Conservation (phyloP, 2,113 vertebrate genomes). For the Phocoena phocoena region DNA sequence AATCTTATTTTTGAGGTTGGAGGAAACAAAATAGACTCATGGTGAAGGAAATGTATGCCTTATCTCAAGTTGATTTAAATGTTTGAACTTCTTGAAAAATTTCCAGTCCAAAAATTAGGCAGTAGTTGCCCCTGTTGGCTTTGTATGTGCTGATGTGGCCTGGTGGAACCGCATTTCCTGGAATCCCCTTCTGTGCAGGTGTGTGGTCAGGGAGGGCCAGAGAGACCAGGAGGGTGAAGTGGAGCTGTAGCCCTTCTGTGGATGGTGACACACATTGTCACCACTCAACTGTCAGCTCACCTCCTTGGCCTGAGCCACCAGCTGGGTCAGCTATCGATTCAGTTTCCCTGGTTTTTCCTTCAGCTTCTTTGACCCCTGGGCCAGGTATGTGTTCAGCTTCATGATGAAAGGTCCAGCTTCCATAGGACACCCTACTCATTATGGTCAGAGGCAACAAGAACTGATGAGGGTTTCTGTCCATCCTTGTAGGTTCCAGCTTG, state of each 20-base stretch:
- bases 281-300: accelerated
- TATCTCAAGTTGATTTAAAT: not conserved
- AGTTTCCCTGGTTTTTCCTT: not conserved
- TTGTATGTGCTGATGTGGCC: accelerated
- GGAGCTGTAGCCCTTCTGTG: accelerated
- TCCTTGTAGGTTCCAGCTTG: accelerated
- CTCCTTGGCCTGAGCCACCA: accelerated
- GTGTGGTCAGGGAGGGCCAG: accelerated
- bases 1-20: not conserved
- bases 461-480: accelerated
- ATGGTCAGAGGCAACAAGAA: not conserved
- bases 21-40: not conserved
- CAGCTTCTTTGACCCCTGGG: not conserved
- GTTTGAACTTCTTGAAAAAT: not conserved
- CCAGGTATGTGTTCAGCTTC: not conserved
- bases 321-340: accelerated
- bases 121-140: not conserved
- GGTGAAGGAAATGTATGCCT: not conserved
- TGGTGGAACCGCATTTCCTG: accelerated
- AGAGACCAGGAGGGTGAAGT: accelerated
- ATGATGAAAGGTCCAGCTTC: accelerated
- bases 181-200: not conserved
- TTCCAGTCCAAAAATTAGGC: accelerated
- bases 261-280: accelerated
- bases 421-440: accelerated